Conservation (phyloP, 2,113 vertebrate genomes). For the Hypocryptadius cinnamomeus region DNA sequence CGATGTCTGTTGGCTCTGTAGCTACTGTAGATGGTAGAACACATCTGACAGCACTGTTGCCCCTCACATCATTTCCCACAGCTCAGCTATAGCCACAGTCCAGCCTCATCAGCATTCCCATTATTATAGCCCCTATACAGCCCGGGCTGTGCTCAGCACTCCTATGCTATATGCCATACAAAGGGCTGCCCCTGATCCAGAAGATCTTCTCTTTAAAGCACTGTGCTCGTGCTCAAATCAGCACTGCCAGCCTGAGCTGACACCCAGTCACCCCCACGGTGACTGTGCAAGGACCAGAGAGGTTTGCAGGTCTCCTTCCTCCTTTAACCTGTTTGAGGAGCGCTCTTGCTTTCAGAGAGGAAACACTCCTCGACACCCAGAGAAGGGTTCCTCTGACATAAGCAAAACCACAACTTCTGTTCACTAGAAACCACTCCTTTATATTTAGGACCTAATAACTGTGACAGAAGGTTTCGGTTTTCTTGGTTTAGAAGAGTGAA, state of each 20-base stretch:
- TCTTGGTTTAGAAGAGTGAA: neutral
- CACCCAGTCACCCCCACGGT: neutral
- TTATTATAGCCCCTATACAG: neutral
- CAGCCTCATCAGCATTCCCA: conserved; percentile 25
- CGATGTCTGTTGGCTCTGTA: neutral
- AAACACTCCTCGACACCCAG: neutral
- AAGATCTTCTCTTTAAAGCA: neutral
- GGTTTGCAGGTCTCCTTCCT: neutral
- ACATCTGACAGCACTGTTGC: neutral
- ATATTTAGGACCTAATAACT: neutral
- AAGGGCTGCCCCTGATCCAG: neutral
- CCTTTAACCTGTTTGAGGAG: neutral
- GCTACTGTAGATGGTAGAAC: neutral
- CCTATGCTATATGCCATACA: neutral
- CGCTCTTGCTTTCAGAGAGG: neutral
- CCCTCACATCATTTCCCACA: neutral
- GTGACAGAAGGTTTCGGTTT: neutral
- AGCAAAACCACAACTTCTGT: neutral
- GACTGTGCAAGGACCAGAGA: neutral
- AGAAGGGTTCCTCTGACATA: neutral
- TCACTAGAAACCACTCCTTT: neutral
- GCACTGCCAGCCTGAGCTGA: neutral
- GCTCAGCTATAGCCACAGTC: neutral
- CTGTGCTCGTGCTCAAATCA: neutral
- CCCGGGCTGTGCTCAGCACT: neutral